Evolutionary conservation across 2,888 invertebrate genomes (phyloP).

Genomic region (Standfussiana lucernea): DNA sequence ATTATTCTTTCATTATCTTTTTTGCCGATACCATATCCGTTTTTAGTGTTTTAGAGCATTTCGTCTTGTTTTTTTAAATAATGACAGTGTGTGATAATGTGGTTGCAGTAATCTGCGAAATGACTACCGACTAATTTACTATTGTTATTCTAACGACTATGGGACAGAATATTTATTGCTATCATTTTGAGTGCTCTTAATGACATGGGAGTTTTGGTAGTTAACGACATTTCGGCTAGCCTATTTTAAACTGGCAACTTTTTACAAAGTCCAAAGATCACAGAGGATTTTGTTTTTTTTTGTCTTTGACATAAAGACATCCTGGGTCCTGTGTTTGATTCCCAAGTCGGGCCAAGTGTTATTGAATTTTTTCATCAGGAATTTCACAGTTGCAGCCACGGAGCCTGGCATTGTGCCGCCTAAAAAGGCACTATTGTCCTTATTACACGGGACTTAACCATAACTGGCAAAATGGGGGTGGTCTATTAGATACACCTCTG

Average conservation of each 20-base stretch:
- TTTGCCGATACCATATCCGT: background rate
- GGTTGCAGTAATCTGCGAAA: constrained; percentile 10
- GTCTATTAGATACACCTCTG: background rate
- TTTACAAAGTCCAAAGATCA: background rate
- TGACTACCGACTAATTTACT: constrained; percentile 7
- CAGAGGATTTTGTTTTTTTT: background rate
- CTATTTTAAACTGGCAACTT: background rate
- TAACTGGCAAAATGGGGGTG: too few species aligned
- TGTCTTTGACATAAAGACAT: background rate
- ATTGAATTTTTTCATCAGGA: background rate
- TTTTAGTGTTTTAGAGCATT: background rate
- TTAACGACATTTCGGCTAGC: constrained; percentile 5
- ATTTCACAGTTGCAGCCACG: background rate
- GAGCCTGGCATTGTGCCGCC: background rate
- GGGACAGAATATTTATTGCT: constrained; percentile 5
- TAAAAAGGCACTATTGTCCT: too few species aligned
- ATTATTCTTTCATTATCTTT: constrained; percentile 9
- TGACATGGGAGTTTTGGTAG: background rate
- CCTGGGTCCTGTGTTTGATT: background rate
- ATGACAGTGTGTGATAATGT: background rate
- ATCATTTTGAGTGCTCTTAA: constrained; percentile 35
- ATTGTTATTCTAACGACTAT: constrained; percentile 39
- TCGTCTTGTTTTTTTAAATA: background rate
- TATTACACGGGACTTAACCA: background rate
- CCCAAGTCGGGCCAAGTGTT: background rate